These are phyloP conservation scores for Mixornis gularis DNA, from an alignment of 2,113 vertebrate species.

Conservation along the genomic window DNA sequence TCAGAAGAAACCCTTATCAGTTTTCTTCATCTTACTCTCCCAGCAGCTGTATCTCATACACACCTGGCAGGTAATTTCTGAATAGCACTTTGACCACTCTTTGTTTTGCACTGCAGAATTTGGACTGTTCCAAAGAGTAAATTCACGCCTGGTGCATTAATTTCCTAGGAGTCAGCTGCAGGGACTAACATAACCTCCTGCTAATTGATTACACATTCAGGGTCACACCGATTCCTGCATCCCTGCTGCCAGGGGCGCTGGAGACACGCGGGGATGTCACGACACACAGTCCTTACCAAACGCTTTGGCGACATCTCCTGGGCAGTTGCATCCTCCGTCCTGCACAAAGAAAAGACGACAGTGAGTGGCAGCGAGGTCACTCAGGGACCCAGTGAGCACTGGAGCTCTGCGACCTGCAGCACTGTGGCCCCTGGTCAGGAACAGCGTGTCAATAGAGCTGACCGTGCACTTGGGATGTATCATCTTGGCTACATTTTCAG, in stretches of 20 bases:
- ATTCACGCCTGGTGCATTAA: not conserved
- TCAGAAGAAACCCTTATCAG: not conserved
- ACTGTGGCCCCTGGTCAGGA: not conserved
- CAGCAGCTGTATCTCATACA: not conserved
- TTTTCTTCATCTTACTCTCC: not conserved
- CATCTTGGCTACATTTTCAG: not conserved
- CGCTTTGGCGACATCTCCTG: conserved; percentile 97
- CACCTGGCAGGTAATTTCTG: not conserved
- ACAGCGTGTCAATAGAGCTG: not conserved
- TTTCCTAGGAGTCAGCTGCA: not conserved
- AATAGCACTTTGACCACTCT: not conserved
- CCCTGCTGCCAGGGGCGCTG: not conserved
- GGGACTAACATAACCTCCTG: not conserved
- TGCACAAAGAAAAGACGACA: conserved; percentile 43
- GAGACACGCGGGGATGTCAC: not conserved
- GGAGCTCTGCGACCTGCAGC: not conserved
- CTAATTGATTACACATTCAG: not conserved
- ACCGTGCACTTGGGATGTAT: not conserved
- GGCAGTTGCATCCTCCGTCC: conserved; percentile 97
- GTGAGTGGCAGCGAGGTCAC: not conserved
- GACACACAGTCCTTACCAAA: conserved; percentile 79
- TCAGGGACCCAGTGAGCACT: not conserved
- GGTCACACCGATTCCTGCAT: not conserved
- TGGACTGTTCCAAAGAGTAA: not conserved
- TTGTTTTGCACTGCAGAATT: not conserved